phyloP scores from a whole-genome alignment of 53 echinoderm and acorn worm species.

The Astropecten irregularis region DNA sequence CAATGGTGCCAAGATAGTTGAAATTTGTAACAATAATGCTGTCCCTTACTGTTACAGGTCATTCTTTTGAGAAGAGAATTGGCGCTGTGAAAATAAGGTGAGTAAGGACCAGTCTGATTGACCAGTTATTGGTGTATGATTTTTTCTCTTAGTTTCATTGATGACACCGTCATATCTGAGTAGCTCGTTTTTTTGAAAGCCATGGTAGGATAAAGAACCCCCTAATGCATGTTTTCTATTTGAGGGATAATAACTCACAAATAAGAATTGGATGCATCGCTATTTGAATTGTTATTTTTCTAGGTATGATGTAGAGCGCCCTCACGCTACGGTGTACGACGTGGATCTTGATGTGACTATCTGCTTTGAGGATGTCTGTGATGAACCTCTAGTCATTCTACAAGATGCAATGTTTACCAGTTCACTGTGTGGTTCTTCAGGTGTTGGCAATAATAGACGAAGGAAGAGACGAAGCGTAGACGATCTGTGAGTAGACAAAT shows the following conservation, averaged over 20 bases:
- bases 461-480: conserved; percentile 38
- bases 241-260: too few species aligned
- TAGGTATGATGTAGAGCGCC: conserved; percentile 41
- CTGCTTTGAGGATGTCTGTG: conserved; percentile 44
- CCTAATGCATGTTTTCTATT: too few species aligned
- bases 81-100: conserved; percentile 32
- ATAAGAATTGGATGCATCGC: too few species aligned
- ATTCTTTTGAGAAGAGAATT: conserved; percentile 29
- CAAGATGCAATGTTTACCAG: conserved; percentile 40
- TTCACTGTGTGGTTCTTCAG: background rate
- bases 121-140: too few species aligned
- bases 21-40: too few species aligned
- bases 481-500: conserved; percentile 9
- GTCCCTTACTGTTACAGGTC: background rate
- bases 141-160: too few species aligned
- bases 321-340: conserved; percentile 28
- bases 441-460: background rate
- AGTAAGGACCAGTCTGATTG: too few species aligned
- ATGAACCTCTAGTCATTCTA: conserved; percentile 29
- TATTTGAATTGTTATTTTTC: too few species aligned
- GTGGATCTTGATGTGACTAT: conserved; percentile 40
- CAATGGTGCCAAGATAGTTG: too few species aligned
- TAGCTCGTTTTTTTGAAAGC: too few species aligned
- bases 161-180: too few species aligned
- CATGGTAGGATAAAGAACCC: too few species aligned